These are phyloP conservation scores for Mareca penelope DNA, from an alignment of 2,797 vertebrate genomes.

Conservation along the genomic window DNA sequence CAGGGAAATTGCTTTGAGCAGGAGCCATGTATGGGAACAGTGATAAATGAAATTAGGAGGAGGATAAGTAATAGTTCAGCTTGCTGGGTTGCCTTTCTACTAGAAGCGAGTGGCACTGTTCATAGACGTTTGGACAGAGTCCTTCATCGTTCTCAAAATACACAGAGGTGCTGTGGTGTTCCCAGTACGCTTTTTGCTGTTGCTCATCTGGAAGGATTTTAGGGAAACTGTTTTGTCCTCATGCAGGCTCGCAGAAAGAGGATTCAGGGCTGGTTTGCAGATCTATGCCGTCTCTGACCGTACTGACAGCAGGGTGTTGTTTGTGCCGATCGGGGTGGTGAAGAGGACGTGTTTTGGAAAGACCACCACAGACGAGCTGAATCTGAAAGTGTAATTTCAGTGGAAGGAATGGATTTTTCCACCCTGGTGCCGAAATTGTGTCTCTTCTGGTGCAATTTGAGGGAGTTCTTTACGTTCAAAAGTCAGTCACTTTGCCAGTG, in stretches of 20 bases:
- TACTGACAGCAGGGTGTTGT: not conserved
- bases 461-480: not conserved
- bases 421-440: not conserved
- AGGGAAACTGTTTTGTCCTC: not conserved
- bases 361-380: rapidly evolving
- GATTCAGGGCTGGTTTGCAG: rapidly evolving
- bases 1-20: not conserved
- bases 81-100: not conserved
- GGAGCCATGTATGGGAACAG: not conserved
- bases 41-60: not conserved
- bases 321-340: not conserved
- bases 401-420: not conserved
- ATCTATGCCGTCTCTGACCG: rapidly evolving
- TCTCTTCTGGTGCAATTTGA: rapidly evolving
- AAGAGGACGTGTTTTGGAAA: not conserved
- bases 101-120: rapidly evolving
- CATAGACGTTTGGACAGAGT: not conserved
- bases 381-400: not conserved
- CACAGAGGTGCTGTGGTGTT: not conserved
- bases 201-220: not conserved
- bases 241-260: not conserved
- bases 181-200: not conserved
- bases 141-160: rapidly evolving
- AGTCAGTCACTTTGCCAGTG: not conserved
- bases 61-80: not conserved